Evolutionary conservation across 2,797 vertebrate species (phyloP).

Genomic region (Liasis olivaceus): DNA sequence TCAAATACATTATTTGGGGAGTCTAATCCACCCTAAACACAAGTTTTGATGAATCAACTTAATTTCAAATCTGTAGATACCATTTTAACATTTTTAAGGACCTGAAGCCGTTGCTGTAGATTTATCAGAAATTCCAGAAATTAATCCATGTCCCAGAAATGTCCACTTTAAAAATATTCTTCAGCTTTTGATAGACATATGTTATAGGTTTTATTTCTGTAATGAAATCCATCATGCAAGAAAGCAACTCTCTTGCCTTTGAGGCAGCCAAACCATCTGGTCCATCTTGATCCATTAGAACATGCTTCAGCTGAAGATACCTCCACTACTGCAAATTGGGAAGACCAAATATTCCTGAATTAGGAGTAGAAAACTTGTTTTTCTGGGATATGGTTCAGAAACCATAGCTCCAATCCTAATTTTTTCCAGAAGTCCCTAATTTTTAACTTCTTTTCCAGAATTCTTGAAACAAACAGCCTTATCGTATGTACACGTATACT

Average conservation of each 20-base stretch:
- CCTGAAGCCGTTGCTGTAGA: background rate
- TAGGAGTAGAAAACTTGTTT: background rate
- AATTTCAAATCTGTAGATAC: background rate
- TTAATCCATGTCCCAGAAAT: background rate
- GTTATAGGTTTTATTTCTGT: background rate
- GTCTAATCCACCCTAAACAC: background rate
- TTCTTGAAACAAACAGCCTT: background rate
- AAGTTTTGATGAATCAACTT: background rate
- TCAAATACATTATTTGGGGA: too few species aligned
- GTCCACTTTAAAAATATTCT: background rate
- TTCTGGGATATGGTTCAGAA: background rate
- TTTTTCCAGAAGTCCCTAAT: too few species aligned
- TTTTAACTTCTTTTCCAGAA: too few species aligned
- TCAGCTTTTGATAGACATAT: background rate
- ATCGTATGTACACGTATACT: background rate
- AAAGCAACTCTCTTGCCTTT: background rate
- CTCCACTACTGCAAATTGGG: background rate
- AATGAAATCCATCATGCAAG: background rate
- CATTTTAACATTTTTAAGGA: background rate
- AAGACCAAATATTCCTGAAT: background rate
- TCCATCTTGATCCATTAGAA: background rate
- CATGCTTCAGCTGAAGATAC: too few species aligned
- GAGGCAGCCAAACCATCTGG: background rate
- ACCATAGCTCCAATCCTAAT: too few species aligned
- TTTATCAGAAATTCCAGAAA: background rate